Evolutionary conservation across 2,113 vertebrate genomes (phyloP), one percentile per base, ranked within the genome.

Genomic region (Laticauda laticaudata): DNA sequence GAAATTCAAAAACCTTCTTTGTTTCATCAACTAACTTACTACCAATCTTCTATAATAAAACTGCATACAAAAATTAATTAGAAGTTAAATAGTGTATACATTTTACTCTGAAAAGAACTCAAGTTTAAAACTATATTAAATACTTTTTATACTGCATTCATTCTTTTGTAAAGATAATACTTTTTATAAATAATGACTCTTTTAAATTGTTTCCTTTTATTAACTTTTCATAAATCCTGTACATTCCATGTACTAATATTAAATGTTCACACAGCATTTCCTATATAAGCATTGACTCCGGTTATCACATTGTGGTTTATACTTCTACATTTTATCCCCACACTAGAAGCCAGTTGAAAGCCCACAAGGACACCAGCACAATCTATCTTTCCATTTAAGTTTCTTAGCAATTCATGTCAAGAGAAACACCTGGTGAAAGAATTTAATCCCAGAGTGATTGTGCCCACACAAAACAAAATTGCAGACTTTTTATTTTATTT

Each of bases 11-110:
- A 64, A 15, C 91, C 88, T 64, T 21, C 39, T 23, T 53, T 94
- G 26, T 88, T 2, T 93, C 92, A 85, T 43, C 90, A 93, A 89
- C 69, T 92, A 91, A 21, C 89, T 95, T 51, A 87, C 92, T 93
- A 14, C 21, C 88, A 92, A 24, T 89, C 53, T 56, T 45, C n/a
- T 89, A 48, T 93, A 95, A 94, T 86, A 91, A 91, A 92, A 89
- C n/a, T 88, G 48, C 81, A 92, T 43, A 15, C 81, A 93, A 94
- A 86, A 45, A 94, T 93, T 86, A 29, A 0, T 11, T 51, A 45
- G 85, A 29, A 91, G 21, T 29, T 92, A 91, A 95, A 95, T n/a
- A 91, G 56, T 15, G 56, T 94, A 86, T 64, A 2, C 0, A 0
- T 95, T 95, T 92, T 87, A 89, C 0, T 69, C 55, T 59, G 18